Conservation (phyloP, 2,888 invertebrate species). For the Caenorhabditis plicata region DNA sequence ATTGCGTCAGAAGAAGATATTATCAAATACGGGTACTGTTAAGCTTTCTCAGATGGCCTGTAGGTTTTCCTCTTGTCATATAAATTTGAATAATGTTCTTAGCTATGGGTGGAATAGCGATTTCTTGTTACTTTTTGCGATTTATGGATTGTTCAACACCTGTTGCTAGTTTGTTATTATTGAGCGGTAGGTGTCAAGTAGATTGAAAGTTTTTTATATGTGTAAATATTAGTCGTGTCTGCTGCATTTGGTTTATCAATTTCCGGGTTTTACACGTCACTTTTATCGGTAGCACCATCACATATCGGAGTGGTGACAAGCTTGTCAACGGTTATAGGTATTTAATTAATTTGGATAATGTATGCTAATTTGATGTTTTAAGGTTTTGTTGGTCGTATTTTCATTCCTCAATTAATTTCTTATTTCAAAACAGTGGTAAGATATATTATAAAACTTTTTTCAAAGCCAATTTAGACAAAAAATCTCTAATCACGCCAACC, state of each 20-base stretch:
- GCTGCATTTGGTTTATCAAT: constrained; percentile 45
- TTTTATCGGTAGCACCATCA: constrained; percentile 52
- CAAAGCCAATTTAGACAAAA: too few relatives aligned
- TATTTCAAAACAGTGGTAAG: constrained; percentile 47
- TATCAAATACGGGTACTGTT: constrained; percentile 38
- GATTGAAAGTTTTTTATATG: background rate
- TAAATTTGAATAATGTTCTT: background rate
- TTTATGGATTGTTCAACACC: constrained; percentile 20
- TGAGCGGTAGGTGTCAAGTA: constrained; percentile 16
- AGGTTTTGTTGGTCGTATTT: constrained; percentile 40
- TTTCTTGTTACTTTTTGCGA: constrained; percentile 21
- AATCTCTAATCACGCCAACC: too few relatives aligned
- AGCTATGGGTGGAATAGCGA: constrained; percentile 21
- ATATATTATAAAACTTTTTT: too few relatives aligned
- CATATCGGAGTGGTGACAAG: constrained; percentile 53
- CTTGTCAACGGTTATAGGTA: constrained; percentile 39
- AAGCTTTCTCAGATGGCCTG: constrained; percentile 50
- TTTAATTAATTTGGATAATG: background rate
- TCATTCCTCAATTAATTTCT: constrained; percentile 42
- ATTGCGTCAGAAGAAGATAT: constrained; percentile 30
- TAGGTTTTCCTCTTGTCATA: constrained; percentile 12
- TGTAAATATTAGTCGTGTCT: constrained; percentile 23
- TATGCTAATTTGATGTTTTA: background rate
- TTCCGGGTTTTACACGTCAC: constrained; percentile 56
- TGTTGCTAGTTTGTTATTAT: constrained; percentile 6